Evolutionary conservation across 2,797 vertebrate genomes (phyloP).

Genomic region (Scleropages formosus): DNA sequence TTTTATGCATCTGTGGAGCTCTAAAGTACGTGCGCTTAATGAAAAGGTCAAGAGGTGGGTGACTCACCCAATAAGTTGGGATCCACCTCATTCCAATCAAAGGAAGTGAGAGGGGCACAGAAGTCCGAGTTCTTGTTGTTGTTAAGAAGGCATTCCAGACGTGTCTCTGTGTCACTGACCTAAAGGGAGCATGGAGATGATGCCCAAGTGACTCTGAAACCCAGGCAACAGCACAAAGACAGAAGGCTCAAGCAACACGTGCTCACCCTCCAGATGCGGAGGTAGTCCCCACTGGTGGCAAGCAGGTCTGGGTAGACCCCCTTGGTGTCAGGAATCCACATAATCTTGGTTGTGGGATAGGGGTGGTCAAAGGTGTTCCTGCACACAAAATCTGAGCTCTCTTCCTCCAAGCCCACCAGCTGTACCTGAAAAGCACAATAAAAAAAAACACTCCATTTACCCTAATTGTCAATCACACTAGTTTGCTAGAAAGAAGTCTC

Average conservation of each 20-base stretch:
- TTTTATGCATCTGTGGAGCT: background rate
- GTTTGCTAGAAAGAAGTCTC: no score
- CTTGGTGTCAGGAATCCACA: conserved; percentile 99
- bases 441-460: background rate
- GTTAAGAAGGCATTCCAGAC: conserved; percentile 95
- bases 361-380: conserved; percentile 98
- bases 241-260: no score
- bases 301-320: conserved; percentile 95
- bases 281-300: conserved; percentile 96
- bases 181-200: conserved; percentile 42
- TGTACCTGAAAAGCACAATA: conserved; percentile 75
- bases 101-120: conserved; percentile 95
- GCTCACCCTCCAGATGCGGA: conserved; percentile 94
- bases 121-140: conserved; percentile 99
- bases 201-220: background rate
- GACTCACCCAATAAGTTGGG: conserved; percentile 90
- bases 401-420: conserved; percentile 94
- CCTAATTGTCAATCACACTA: background rate
- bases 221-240: no score
- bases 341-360: conserved; percentile 97
- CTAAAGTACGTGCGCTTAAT: background rate
- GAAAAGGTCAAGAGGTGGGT: background rate
- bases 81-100: conserved; percentile 99
- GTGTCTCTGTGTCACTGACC: conserved; percentile 96
- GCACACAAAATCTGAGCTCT: conserved; percentile 98